Base-by-base conservation (phyloP, 2,797 vertebrate species). In the Melanotaenia nigrans region DNA sequence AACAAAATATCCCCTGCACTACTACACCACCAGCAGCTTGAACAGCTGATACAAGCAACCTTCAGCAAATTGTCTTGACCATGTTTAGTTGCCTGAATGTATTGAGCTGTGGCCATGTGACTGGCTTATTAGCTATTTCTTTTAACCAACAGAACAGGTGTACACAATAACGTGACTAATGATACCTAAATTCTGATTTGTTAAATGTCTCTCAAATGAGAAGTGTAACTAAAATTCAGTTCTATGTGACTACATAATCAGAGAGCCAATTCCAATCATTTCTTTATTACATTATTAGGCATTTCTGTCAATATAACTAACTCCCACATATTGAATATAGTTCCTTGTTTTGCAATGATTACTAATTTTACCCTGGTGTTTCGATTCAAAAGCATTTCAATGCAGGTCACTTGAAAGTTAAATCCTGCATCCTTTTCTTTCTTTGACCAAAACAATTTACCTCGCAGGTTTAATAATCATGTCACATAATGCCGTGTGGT, bases 401-500 rank as follows among this genome's bases (percentile, higher is more conserved):
- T 70, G 65, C 49, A 0, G 20, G 38, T 49, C 38, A 60, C 45
- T 32, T 47, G 32, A 74, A 45, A 57, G 20, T 58, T n/a, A 78
- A 64, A 66, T 9, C n/a, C 55, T 36, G 30, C 1, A 0, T 25
- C 1, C 16, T 74, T 42, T 66, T 32, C 36, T 60, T 72, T 65
- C 45, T 51, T 66, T 61, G 61, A 18, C 47, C 55, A 59, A 20
- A 75, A 45, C 7, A 18, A 84, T 73, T 75, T 69, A 68, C 57
- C 61, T 87, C 14, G 3, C 51, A 75, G 69, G 58, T 81, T 76
- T 78, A 79, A 90, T 89, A 82, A 89, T 77, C 74, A 80, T 20
- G 10, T 73, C 25, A 36, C 53, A 35, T 68, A 65, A 84, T 81
- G 77, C 67, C 3, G 22, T 62, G 74, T 22, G 71, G 74, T 87